Conservation (phyloP, 2,797 vertebrate genomes). For the Ciconia nigra region DNA sequence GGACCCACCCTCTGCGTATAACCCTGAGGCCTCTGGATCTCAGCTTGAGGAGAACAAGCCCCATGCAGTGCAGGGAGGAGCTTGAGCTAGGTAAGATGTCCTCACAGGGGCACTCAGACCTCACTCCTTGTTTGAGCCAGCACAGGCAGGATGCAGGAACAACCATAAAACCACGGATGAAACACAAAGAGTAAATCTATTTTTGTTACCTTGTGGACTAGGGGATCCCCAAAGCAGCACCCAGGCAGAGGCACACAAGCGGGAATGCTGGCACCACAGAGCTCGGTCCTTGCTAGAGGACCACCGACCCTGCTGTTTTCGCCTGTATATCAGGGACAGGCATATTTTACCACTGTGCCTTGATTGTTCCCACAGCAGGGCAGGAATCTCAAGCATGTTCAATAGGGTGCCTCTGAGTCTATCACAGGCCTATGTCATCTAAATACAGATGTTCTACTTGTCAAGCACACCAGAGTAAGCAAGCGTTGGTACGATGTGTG, state of each 20-base stretch:
- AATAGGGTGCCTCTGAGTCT: neutral
- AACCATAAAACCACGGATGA: neutral
- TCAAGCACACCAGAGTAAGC: neutral
- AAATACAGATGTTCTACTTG: neutral
- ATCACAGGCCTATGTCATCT: neutral
- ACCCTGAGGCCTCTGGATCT: neutral
- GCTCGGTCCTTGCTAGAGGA: neutral
- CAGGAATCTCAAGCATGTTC: neutral
- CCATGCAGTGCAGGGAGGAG: rapidly evolving
- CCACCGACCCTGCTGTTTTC: neutral
- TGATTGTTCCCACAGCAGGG: neutral
- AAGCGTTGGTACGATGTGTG: too few relatives aligned
- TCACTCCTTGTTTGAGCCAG: neutral
- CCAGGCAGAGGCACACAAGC: neutral
- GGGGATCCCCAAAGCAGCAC: neutral
- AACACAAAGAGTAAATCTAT: neutral
- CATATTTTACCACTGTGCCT: neutral
- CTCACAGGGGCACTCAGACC: neutral
- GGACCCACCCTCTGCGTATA: too few relatives aligned
- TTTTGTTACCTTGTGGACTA: rapidly evolving
- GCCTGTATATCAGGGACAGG: neutral
- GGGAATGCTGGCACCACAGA: neutral
- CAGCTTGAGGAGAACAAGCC: neutral
- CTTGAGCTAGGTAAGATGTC: too few relatives aligned
- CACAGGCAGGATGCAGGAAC: neutral